Conservation (phyloP, 2,888 invertebrate species). For the Agriotes lineatus region DNA sequence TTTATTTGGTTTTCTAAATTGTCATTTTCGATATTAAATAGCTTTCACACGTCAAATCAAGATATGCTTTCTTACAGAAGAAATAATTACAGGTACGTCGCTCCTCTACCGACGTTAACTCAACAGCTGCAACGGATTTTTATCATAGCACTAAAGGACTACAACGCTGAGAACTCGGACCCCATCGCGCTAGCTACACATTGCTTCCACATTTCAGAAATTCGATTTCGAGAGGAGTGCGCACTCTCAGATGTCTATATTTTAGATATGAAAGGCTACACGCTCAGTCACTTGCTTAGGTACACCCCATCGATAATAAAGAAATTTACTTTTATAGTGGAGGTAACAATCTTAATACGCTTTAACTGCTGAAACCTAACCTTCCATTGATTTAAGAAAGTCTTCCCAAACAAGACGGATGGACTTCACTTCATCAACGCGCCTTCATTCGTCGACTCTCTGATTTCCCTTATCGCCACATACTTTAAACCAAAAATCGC, state of each 20-base stretch:
- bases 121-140: slow-evolving; percentile 66
- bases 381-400: slow-evolving; percentile 30
- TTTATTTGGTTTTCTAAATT: too few species aligned
- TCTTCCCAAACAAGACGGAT: slow-evolving; percentile 6
- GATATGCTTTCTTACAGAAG: neutral
- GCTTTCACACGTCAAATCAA: too few species aligned
- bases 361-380: too few species aligned
- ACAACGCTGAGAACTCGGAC: slow-evolving; percentile 60
- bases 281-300: slow-evolving; percentile 64
- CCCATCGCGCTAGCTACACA: slow-evolving; percentile 61
- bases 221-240: slow-evolving; percentile 66
- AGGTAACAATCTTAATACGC: slow-evolving; percentile 63
- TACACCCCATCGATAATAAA: slow-evolving; percentile 64
- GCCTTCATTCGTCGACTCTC: slow-evolving; percentile 10
- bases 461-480: neutral
- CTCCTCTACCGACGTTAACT: slow-evolving; percentile 67
- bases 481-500: slow-evolving; percentile 19
- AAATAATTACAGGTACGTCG: slow-evolving; percentile 60
- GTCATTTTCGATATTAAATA: too few species aligned
- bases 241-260: slow-evolving; percentile 66
- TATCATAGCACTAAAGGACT: slow-evolving; percentile 61
- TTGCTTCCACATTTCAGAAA: slow-evolving; percentile 66
- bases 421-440: slow-evolving; percentile 27
- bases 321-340: slow-evolving; percentile 64
- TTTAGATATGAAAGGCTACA: slow-evolving; percentile 63